phyloP scores from a whole-genome alignment of 2,888 invertebrate species.

The Omphaloscelis lunosa region DNA sequence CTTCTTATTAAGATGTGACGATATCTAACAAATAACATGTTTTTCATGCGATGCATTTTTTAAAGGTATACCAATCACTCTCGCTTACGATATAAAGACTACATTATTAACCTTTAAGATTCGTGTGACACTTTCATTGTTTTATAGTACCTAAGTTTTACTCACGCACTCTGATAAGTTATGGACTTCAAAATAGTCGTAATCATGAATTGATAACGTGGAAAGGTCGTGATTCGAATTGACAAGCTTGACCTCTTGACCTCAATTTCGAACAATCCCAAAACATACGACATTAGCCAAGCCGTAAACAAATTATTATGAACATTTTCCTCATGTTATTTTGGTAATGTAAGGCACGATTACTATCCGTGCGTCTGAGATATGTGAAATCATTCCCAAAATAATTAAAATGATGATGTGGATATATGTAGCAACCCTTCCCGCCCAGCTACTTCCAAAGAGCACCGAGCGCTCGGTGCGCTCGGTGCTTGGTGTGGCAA shows the following conservation, averaged over 20 bases:
- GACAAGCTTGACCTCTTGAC: constrained; percentile 11
- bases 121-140: neutral
- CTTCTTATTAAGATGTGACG: no score
- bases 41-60: no score
- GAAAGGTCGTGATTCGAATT: constrained; percentile 5
- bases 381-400: neutral
- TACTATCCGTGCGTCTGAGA: neutral
- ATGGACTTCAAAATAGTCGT: neutral
- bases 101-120: no score
- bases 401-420: no score
- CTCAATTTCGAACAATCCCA: constrained; percentile 36
- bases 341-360: neutral
- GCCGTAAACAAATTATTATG: constrained; percentile 17
- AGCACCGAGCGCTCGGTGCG: no score
- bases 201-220: constrained; percentile 18
- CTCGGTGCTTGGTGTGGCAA: no score
- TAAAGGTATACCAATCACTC: no score
- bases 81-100: no score
- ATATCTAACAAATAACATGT: no score
- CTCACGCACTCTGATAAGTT: neutral
- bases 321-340: constrained; percentile 6
- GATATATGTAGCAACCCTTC: no score
- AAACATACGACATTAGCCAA: constrained; percentile 11
- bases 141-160: neutral
- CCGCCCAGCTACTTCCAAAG: no score